A percentile compares a stretch with the other conserved stretches of the same genome.
These are phyloP conservation scores for Oryzias sinensis DNA, from an alignment of 2,797 vertebrate species.

Conservation along the genomic window DNA sequence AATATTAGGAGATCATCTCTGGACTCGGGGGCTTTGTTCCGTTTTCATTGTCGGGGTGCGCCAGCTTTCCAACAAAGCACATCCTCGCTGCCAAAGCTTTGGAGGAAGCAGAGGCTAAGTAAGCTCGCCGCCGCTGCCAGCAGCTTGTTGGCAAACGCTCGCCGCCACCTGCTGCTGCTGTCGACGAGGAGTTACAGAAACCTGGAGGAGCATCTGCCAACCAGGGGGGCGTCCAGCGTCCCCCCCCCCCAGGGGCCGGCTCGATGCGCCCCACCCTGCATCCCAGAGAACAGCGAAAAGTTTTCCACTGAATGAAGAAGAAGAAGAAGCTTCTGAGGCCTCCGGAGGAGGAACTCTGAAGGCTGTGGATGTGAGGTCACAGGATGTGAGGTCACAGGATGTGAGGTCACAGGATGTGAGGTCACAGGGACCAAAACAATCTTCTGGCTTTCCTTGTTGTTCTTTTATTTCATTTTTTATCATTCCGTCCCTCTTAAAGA, in stretches of 20 bases:
- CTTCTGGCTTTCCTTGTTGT: no score
- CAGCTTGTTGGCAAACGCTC: conserved; percentile 62
- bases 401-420: no score
- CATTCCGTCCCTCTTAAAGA: no score
- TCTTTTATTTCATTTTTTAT: no score
- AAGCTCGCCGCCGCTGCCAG: conserved; percentile 56
- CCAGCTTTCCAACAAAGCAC: conserved; percentile 56
- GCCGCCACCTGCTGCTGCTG: conserved; percentile 65
- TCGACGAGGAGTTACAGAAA: conserved; percentile 45
- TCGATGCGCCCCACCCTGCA: conserved; percentile 36
- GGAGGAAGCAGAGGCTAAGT: conserved; percentile 66
- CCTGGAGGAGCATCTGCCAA: conserved; percentile 62
- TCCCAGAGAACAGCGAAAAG: conserved; percentile 6
- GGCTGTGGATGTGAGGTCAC: no score
- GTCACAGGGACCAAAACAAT: no score
- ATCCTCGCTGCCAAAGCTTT: conserved; percentile 53
- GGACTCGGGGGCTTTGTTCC: conserved; percentile 45
- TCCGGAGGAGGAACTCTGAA: background rate
- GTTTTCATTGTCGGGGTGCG: conserved; percentile 49
- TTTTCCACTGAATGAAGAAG: background rate
- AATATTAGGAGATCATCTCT: conserved; percentile 45
- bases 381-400: no score
- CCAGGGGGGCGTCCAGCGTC: conserved; percentile 26
- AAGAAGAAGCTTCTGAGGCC: background rate
- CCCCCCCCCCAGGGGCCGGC: conserved; percentile 37